Evolutionary conservation across 2,113 vertebrate species (phyloP), one percentile per base, ranked within the genome.

Genomic region (Cavia aperea): DNA sequence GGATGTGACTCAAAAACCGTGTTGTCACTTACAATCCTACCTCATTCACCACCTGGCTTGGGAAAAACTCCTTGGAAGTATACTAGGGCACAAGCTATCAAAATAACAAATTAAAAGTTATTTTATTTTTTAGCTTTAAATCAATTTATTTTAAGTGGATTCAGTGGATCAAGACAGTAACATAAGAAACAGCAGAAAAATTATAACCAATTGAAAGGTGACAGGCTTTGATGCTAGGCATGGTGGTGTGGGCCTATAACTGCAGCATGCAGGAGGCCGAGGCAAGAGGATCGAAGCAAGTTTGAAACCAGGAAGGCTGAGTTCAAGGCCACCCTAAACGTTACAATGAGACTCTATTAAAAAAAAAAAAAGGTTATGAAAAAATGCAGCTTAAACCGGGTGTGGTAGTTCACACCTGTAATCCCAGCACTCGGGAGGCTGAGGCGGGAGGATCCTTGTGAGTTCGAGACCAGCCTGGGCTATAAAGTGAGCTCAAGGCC

Each of bases 1-100:
- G 26, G 51, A 89, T 77, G 26, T 86, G 88, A 96, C 33, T 96
- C 75, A 81, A 81, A 77, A 81, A 51, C 39, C 33, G 77, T 78
- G n/a, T 19, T 46, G 70, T 83, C n/a, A 0, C 43, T 66, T 66
- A 85, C 15, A 31, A 33, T 81, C 83, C 65, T 49, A 79, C 43
- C 58, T 82, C 66, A 39, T 43, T 93, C 24, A 89, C 65, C 18
- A n/a, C 49, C 62, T 85, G 77, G 70, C 66, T 92, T 81, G n/a
- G 89, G 81, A 94, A 93, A 82, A 46, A 7, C 65, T 92, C 60
- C 62, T 84, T 62, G 10, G 39, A 90, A 93, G 33, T 78, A 89
- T 63, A 49, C 8, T 54, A 92, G 88, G 86, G 31, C 58, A 70
- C 26, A 49, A 95, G 87, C 23, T 13, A n/a, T 62, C 72, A 92